These are phyloP conservation scores for Proisotoma minuta DNA, from an alignment of 2,888 invertebrate genomes.

Conservation along the genomic window DNA sequence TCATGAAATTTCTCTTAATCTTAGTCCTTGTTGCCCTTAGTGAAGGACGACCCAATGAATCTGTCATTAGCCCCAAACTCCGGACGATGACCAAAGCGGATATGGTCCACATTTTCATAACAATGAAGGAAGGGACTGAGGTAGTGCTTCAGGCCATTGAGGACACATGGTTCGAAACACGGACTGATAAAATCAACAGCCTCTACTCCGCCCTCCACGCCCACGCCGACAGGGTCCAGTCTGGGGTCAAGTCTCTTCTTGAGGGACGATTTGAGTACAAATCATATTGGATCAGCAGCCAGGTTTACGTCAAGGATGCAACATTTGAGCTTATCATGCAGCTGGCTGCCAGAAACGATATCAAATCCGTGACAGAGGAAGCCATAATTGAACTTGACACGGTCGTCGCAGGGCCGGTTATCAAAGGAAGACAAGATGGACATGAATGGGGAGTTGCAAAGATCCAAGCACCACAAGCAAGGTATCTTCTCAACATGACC, in stretches of 20 bases:
- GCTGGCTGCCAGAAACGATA: too few species aligned
- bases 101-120: slow-evolving; percentile 3
- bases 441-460: slow-evolving; percentile 23
- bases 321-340: neutral
- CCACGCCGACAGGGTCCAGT: slow-evolving; percentile 22
- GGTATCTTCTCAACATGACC: neutral
- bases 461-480: slow-evolving; percentile 8
- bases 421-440: neutral
- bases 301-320: slow-evolving; percentile 8
- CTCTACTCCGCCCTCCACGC: slow-evolving; percentile 9
- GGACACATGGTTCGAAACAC: slow-evolving; percentile 1
- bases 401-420: neutral
- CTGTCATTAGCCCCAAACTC: neutral
- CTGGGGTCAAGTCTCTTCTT: slow-evolving; percentile 1
- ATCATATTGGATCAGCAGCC: slow-evolving; percentile 19
- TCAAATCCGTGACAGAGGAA: slow-evolving; percentile 3
- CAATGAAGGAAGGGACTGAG: slow-evolving; percentile 3
- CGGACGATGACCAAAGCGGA: neutral
- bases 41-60: neutral
- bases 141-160: slow-evolving; percentile 9
- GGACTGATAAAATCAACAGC: slow-evolving; percentile 17
- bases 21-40: neutral
- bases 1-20: neutral
- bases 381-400: neutral
- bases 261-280: neutral